These are phyloP conservation scores for Tenthredo amoena DNA, from an alignment of 2,888 invertebrate species.

Conservation along the genomic window DNA sequence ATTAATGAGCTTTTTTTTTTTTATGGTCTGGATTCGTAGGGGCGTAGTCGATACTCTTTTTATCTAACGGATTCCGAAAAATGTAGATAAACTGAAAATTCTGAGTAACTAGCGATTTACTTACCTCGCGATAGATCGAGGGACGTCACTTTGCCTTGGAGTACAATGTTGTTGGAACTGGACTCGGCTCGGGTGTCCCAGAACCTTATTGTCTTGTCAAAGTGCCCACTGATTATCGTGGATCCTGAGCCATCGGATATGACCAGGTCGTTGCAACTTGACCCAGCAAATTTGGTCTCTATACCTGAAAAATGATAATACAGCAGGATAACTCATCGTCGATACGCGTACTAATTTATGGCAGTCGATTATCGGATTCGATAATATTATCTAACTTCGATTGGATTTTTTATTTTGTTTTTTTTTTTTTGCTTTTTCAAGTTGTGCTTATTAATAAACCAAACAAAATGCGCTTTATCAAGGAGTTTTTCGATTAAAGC, in stretches of 20 bases:
- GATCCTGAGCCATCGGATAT: constrained; percentile 92
- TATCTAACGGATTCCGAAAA: neutral
- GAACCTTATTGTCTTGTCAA: constrained; percentile 97
- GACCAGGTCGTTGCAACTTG: constrained; percentile 97
- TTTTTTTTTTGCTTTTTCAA: neutral
- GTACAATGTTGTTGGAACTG: constrained; percentile 90
- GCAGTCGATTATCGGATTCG: neutral
- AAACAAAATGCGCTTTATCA: neutral
- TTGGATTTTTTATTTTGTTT: neutral
- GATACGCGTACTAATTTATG: neutral
- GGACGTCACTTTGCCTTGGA: constrained; percentile 97
- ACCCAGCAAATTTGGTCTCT: constrained; percentile 97
- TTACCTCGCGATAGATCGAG: constrained; percentile 95
- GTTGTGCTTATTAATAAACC: neutral
- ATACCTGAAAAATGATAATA: constrained; percentile 82
- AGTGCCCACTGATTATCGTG: constrained; percentile 98
- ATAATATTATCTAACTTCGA: neutral
- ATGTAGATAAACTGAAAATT: constrained; percentile 13
- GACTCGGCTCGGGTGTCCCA: constrained; percentile 97
- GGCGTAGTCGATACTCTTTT: neutral
- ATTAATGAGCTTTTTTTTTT: neutral
- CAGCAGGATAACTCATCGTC: neutral
- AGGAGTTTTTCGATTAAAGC: neutral
- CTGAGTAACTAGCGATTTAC: constrained; percentile 44
- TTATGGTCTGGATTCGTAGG: too few species aligned